Conservation (phyloP, 1,140 invertebrate genomes). For the Bombus terrestris region DNA sequence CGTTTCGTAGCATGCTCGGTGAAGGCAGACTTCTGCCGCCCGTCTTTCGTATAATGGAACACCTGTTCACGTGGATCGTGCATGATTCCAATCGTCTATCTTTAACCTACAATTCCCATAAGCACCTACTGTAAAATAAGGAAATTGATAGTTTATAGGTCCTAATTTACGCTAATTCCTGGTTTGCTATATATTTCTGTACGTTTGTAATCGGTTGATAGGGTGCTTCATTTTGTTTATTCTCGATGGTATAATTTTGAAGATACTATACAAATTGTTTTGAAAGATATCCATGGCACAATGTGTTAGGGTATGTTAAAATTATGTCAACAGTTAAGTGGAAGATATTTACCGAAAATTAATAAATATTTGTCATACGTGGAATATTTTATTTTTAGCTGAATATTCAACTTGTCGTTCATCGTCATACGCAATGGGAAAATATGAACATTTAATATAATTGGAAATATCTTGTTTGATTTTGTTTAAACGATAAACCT, state of each 20-base stretch:
- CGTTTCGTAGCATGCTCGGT: conserved; percentile 3
- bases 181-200: neutral
- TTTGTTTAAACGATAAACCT: neutral
- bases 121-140: neutral
- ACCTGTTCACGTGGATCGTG: conserved; percentile 12
- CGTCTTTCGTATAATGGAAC: conserved; percentile 13
- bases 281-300: neutral
- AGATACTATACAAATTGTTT: neutral
- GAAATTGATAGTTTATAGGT: neutral
- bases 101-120: neutral
- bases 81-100: neutral
- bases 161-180: neutral
- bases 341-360: neutral
- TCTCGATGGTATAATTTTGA: neutral
- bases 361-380: neutral
- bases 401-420: neutral
- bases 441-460: neutral
- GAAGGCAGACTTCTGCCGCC: conserved; percentile 9
- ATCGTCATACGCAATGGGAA: neutral
- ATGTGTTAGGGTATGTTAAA: neutral
- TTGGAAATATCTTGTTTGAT: neutral
- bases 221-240: neutral
- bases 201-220: neutral
- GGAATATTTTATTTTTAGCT: neutral
- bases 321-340: neutral